Evolutionary conservation across 1,140 invertebrate species (phyloP).

Genomic region (Drosophila trapezifrons): DNA sequence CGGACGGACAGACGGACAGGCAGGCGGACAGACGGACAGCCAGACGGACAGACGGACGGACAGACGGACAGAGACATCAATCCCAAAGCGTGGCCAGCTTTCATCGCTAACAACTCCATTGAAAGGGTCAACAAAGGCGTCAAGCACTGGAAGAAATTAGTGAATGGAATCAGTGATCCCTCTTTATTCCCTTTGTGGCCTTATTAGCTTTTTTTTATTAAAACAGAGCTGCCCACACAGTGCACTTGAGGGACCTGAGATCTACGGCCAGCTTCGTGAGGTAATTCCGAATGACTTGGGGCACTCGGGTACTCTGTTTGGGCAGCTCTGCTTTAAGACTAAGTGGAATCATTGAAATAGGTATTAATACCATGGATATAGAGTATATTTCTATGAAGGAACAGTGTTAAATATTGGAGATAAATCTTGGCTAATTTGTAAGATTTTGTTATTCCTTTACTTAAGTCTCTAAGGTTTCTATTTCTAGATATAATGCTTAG

Average conservation of each 20-base stretch:
- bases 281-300: not conserved
- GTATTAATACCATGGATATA: too few relatives aligned
- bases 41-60: not conserved
- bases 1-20: slow-evolving; percentile 11
- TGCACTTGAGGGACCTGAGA: not conserved
- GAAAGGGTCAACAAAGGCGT: slow-evolving; percentile 5
- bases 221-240: not conserved
- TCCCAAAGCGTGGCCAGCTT: slow-evolving; percentile 27
- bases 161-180: too few relatives aligned
- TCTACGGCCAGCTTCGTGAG: not conserved
- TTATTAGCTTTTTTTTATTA: too few relatives aligned
- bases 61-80: too few relatives aligned
- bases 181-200: not conserved
- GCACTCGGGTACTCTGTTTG: not conserved
- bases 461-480: too few relatives aligned
- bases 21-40: not conserved
- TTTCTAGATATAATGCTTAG: too few relatives aligned
- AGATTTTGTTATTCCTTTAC: too few relatives aligned
- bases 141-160: not conserved
- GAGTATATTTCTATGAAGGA: too few relatives aligned
- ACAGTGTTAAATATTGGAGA: too few relatives aligned
- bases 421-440: too few relatives aligned
- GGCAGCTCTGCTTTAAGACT: not conserved
- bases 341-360: too few relatives aligned
- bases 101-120: slow-evolving; percentile 40